Base-by-base conservation (phyloP, 2,888 invertebrate species). In the Nephrocerus scutellatus region DNA sequence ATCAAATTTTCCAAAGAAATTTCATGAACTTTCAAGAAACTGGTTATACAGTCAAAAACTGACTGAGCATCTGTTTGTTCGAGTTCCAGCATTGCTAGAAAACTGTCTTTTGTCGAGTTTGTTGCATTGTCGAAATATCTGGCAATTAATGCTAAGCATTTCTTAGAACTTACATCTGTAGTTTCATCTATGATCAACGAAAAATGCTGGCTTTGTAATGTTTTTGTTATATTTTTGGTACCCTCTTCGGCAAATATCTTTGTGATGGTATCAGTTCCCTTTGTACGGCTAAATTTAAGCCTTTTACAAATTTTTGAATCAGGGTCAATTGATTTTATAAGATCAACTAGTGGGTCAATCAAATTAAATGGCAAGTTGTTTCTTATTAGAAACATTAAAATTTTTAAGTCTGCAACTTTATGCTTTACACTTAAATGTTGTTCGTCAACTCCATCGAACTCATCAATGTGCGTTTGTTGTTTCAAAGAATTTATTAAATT, bases 1-100 rank as follows among this genome's bases (percentile, higher is more conserved):
- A 54, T 46, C 23, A 55, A 35, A 41, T 55, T 55, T 24, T 41
- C 22, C 10, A 46, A 21, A 13, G 39, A 40, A 23, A 48, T 29
- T 7, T 36, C 16, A 18, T 26, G 9, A 12, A 24, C 12, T 19
- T 36, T 13, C 14, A 46, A 45, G 30, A 43, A 40, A 19, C 23
- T 20, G 1, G 24, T 16, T 18, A 47, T 36, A 2, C n/a, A 20
- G 5, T 21, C 19, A 25, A 34, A 44, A 12, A 47, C 42, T 3
- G 39, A 8, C 8, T 28, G 13, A 26, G 23, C 24, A 21, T 44
- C 35, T 14, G 14, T 25, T 5, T 30, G 18, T 13, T 35, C 21
- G 19, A 43, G 26, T 30, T 25, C 35, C 18, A 43, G 6, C 6
- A 31, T 16, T n/a, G 10, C 28, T 2, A 43, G 24, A 30, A 47